A percentile compares a stretch with the other conserved stretches of the same genome.
Evolutionary conservation across 2,888 invertebrate species (phyloP).

Genomic region (Oegoconia quadripuncta): DNA sequence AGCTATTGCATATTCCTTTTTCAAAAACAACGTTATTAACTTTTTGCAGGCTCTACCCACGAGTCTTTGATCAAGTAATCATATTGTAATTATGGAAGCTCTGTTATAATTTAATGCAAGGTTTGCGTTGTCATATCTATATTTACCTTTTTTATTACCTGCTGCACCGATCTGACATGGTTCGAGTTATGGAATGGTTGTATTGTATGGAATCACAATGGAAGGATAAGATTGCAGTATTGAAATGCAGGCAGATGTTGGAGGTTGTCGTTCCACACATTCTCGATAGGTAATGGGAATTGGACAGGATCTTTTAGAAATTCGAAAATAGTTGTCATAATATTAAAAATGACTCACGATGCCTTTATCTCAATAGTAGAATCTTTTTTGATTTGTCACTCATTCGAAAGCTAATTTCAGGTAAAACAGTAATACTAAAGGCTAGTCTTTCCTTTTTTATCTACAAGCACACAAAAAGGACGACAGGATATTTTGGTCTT

Average conservation of each 20-base stretch:
- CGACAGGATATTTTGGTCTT: too few species aligned
- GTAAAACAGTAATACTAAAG: too few species aligned
- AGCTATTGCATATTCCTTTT: conserved; percentile 20
- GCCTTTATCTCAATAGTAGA: too few species aligned
- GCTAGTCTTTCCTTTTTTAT: too few species aligned
- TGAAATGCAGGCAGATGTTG: conserved; percentile 32
- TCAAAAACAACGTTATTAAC: conserved; percentile 18
- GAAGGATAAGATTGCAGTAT: conserved; percentile 29
- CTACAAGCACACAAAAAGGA: too few species aligned
- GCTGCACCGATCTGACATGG: conserved; percentile 13
- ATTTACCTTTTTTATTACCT: conserved; percentile 12
- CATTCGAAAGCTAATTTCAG: too few species aligned
- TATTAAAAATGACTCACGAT: too few species aligned
- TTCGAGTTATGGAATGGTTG: conserved; percentile 27
- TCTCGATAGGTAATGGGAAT: conserved; percentile 13
- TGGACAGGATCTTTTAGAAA: background rate
- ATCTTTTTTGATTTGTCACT: too few species aligned
- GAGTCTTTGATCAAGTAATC: conserved; percentile 1
- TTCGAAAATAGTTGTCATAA: background rate
- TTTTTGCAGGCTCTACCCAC: conserved; percentile 3
- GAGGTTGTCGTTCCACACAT: conserved; percentile 16
- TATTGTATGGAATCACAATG: conserved; percentile 29
- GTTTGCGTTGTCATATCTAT: conserved; percentile 5
- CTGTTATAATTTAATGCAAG: conserved; percentile 2
- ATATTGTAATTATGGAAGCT: conserved; percentile 4